phyloP scores from a whole-genome alignment of 2,888 invertebrate genomes.

The Pasiphila rectangulata region DNA sequence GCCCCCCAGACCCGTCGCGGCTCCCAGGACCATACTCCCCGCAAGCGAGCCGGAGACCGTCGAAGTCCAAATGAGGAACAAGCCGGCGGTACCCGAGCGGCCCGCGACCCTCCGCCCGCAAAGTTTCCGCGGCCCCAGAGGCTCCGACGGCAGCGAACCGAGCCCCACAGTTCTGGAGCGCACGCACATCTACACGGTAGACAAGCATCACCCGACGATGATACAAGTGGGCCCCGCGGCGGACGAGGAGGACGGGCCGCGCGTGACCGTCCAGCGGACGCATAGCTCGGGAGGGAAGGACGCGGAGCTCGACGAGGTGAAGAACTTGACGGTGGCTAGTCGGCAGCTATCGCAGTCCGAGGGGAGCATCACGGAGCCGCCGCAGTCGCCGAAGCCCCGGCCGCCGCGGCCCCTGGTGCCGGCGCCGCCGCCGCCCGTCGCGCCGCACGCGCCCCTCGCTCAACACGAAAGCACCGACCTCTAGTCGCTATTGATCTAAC shows the following conservation, averaged over 20 bases:
- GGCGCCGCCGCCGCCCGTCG: constrained; percentile 44
- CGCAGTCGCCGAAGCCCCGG: constrained; percentile 60
- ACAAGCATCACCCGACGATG: constrained; percentile 87
- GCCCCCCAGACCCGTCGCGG: constrained; percentile 68
- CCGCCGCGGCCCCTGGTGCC: constrained; percentile 58
- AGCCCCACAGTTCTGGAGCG: constrained; percentile 81
- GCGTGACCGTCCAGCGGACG: constrained; percentile 68
- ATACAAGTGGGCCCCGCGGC: constrained; percentile 76
- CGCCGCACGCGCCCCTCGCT: constrained; percentile 29
- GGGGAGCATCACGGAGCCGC: constrained; percentile 81
- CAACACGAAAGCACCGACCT: constrained; percentile 46
- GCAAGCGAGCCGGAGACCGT: constrained; percentile 48
- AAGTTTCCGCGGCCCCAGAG: constrained; percentile 70
- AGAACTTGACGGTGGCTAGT: constrained; percentile 59
- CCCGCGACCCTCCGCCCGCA: constrained; percentile 85
- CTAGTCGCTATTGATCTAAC: constrained; percentile 33
- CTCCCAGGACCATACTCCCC: constrained; percentile 67
- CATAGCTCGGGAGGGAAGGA: constrained; percentile 73
- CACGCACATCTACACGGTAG: constrained; percentile 86
- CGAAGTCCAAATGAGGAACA: constrained; percentile 81
- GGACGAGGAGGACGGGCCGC: constrained; percentile 48
- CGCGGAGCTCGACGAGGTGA: constrained; percentile 64
- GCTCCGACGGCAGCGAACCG: constrained; percentile 42
- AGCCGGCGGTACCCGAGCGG: constrained; percentile 91
- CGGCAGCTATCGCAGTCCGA: constrained; percentile 81